Percentiles rank a stretch among this genome's conserved stretches.
Conservation (phyloP, 2,113 vertebrate species). For the Corythornis vintsioides region DNA sequence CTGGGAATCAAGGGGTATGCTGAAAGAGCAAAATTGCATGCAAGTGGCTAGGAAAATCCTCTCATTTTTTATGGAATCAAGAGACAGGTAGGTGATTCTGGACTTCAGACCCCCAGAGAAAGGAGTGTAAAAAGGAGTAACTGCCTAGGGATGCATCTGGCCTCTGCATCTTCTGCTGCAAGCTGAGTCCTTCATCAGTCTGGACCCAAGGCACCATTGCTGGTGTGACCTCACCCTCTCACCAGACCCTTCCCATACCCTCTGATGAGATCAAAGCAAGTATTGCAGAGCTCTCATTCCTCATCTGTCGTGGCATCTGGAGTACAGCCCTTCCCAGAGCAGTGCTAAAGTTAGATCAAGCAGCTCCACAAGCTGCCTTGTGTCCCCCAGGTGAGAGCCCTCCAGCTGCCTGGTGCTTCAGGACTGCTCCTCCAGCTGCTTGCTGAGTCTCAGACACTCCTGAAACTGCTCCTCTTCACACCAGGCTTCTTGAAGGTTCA, state of each 20-base stretch:
- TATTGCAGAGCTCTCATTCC: not conserved
- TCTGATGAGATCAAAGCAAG: conserved; percentile 31
- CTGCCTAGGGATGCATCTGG: not conserved
- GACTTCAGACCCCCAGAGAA: not conserved
- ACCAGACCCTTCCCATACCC: not conserved
- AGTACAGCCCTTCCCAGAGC: conserved; percentile 8
- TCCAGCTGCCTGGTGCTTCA: not conserved
- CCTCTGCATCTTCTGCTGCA: not conserved
- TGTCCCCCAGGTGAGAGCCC: not conserved
- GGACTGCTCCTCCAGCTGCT: not conserved
- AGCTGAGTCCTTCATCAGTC: not conserved
- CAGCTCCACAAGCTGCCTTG: not conserved
- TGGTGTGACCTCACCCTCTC: not conserved
- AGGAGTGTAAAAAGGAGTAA: not conserved
- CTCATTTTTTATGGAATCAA: not conserved
- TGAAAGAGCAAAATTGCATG: not conserved
- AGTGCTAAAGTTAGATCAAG: conserved; percentile 19
- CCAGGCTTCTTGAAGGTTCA: not conserved
- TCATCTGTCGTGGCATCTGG: not conserved
- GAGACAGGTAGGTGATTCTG: not conserved
- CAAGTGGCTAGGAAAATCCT: not conserved
- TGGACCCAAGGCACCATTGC: not conserved
- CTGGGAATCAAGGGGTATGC: not conserved
- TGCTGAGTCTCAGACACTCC: not conserved
- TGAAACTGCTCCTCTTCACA: not conserved